phyloP scores from a whole-genome alignment of 2,113 vertebrate genomes.

The Clarias magur region DNA sequence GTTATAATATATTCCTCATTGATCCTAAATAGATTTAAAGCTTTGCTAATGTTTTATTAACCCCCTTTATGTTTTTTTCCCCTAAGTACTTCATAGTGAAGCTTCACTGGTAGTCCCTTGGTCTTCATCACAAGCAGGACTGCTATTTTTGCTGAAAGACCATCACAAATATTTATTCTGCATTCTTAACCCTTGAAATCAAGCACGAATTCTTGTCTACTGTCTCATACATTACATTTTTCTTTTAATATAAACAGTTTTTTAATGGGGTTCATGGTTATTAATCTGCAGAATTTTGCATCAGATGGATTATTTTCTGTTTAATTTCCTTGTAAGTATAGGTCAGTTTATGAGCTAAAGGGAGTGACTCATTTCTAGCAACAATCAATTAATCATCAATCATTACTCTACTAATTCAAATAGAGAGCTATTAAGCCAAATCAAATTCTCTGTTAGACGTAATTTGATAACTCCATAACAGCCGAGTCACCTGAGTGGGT shows the following conservation, averaged over 20 bases:
- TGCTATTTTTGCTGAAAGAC: neutral
- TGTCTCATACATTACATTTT: neutral
- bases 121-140: neutral
- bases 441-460: constrained; percentile 29
- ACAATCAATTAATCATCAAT: constrained; percentile 8
- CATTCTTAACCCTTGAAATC: neutral
- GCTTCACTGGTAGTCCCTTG: neutral
- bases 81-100: neutral
- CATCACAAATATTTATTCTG: too few relatives aligned
- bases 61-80: neutral
- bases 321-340: neutral
- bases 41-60: neutral
- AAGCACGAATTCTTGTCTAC: neutral
- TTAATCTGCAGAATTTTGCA: neutral
- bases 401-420: constrained; percentile 35
- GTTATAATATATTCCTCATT: neutral
- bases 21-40: neutral
- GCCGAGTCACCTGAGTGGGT: constrained; percentile 8
- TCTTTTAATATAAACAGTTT: neutral
- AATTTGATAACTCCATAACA: constrained; percentile 17
- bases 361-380: neutral
- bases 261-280: neutral
- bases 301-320: neutral
- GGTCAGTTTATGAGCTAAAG: neutral
- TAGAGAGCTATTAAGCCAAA: constrained; percentile 10